These are phyloP conservation scores for Pentamera pediparva DNA, from an alignment of 53 echinoderm and acorn worm species.

Conservation along the genomic window DNA sequence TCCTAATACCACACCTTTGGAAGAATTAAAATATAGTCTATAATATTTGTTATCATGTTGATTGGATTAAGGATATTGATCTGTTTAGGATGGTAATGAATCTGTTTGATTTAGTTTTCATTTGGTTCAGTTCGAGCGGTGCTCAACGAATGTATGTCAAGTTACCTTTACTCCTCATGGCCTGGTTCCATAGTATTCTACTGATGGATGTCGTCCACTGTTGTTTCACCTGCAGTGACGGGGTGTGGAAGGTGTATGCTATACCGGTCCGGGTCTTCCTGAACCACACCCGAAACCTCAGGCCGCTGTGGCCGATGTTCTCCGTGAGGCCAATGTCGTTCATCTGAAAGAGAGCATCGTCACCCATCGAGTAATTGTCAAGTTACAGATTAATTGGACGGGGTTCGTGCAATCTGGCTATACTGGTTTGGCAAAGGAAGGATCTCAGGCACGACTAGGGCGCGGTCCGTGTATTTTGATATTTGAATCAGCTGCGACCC, in stretches of 20 bases:
- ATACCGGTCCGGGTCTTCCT: conserved; percentile 61
- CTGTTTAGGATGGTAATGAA: too few relatives aligned
- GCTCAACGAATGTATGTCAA: not conserved
- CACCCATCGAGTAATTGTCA: not conserved
- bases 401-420: too few relatives aligned
- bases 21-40: too few relatives aligned
- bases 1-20: too few relatives aligned
- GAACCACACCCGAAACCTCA: conserved; percentile 86
- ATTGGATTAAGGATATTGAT: too few relatives aligned
- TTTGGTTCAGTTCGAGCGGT: not conserved
- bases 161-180: conserved; percentile 79
- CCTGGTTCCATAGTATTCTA: conserved; percentile 69
- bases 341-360: conserved; percentile 42
- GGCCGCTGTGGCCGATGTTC: conserved; percentile 81
- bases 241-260: conserved; percentile 72
- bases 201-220: conserved; percentile 70
- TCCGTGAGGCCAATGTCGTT: conserved; percentile 90
- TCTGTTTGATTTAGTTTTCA: too few relatives aligned
- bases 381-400: too few relatives aligned
- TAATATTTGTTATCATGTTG: too few relatives aligned
- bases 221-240: conserved; percentile 50
- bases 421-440: too few relatives aligned
- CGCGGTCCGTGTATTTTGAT: too few relatives aligned
- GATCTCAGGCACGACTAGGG: too few relatives aligned
- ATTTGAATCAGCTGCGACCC: too few relatives aligned